Conservation (phyloP, 2,888 invertebrate species). For the Cataglyphis cursor region DNA sequence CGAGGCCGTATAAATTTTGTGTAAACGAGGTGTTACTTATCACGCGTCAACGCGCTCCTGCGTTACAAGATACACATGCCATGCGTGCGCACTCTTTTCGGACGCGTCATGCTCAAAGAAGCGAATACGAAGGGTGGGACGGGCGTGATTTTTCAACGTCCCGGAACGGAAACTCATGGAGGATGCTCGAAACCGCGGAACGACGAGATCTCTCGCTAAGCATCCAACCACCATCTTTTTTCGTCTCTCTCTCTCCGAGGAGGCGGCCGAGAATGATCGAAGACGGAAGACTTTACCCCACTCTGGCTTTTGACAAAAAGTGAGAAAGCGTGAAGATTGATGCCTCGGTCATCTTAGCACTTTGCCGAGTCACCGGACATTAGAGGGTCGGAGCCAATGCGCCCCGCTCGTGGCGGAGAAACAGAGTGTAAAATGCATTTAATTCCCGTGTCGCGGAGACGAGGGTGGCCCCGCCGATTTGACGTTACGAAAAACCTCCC, state of each 20-base stretch:
- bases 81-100: conserved; percentile 43
- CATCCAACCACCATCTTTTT: conserved; percentile 60
- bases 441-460: conserved; percentile 79
- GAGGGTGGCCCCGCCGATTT: conserved; percentile 68
- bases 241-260: conserved; percentile 8
- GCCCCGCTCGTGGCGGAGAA: conserved; percentile 68
- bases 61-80: conserved; percentile 32
- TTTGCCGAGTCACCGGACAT: conserved; percentile 84
- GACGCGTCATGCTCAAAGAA: conserved; percentile 63
- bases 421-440: conserved; percentile 83
- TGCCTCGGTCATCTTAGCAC: conserved; percentile 82
- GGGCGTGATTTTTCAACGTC: conserved; percentile 75
- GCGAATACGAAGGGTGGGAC: conserved; percentile 54
- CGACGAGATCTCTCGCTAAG: conserved; percentile 59
- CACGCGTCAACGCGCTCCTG: conserved; percentile 25
- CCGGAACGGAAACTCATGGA: conserved; percentile 67
- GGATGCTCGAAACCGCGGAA: conserved; percentile 70
- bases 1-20: background rate
- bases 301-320: conserved; percentile 77
- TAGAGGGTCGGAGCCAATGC: conserved; percentile 75
- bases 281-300: conserved; percentile 65
- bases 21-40: conserved; percentile 35
- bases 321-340: conserved; percentile 83
- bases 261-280: conserved; percentile 22
- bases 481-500: conserved; percentile 63